Conservation (phyloP, 1,140 invertebrate species). For the Ceratina japonica region DNA sequence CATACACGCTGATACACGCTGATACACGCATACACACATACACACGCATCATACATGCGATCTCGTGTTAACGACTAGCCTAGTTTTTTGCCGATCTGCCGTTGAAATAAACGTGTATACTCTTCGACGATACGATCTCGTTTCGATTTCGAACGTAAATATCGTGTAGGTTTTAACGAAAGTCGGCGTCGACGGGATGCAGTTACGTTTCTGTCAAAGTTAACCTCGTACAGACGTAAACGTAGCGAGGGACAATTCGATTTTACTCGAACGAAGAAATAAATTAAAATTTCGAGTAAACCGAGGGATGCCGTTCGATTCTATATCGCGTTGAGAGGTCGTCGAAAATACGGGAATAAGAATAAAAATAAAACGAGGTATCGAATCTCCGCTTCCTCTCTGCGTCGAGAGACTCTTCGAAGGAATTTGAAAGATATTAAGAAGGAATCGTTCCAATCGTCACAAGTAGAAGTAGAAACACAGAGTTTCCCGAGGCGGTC, state of each 20-base stretch:
- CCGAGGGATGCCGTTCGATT: conserved; percentile 24
- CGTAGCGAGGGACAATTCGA: neutral
- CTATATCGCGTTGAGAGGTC: neutral
- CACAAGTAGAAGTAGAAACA: too few species aligned
- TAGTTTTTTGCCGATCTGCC: conserved; percentile 26
- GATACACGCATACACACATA: too few species aligned
- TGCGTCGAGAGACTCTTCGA: too few species aligned
- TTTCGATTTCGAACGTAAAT: conserved; percentile 5
- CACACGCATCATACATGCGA: conserved; percentile 9
- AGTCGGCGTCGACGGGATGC: neutral
- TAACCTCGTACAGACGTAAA: conserved; percentile 36
- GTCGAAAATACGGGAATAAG: too few species aligned
- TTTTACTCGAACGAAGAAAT: neutral
- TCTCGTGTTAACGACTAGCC: conserved; percentile 22
- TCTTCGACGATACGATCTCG: neutral
- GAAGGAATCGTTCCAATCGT: too few species aligned
- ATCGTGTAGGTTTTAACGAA: neutral
- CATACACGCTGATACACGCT: too few species aligned
- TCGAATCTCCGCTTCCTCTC: neutral
- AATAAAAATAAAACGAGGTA: neutral
- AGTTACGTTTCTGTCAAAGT: conserved; percentile 4
- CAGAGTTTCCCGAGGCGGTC: too few species aligned
- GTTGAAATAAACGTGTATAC: neutral
- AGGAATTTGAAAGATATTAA: too few species aligned
- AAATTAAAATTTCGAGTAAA: conserved; percentile 12